Conservation (phyloP, 2,888 invertebrate genomes). For the Ectemnius continuus region DNA sequence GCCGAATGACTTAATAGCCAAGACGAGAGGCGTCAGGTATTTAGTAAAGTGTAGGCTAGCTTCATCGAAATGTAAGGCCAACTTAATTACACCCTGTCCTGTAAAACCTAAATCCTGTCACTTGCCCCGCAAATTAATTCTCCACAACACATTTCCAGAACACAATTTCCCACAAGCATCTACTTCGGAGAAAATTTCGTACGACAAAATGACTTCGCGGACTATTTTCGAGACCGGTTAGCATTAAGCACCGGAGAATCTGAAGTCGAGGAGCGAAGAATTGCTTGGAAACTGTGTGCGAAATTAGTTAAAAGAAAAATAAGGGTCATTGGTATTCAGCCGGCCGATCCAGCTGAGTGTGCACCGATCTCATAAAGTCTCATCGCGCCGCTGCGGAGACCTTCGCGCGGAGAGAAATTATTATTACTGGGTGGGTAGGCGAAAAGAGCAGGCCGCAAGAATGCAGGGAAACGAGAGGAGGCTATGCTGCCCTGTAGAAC, state of each 20-base stretch:
- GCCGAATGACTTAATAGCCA: constrained; percentile 8
- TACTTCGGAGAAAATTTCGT: no score
- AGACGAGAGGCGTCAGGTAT: no score
- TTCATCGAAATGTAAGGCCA: no score
- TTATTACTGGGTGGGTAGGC: constrained; percentile 46
- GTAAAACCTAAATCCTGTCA: no score
- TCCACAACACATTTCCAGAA: no score
- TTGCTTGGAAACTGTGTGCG: neutral
- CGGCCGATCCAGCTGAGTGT: constrained; percentile 17
- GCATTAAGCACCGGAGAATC: neutral
- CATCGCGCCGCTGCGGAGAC: constrained; percentile 8
- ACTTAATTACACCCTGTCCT: no score
- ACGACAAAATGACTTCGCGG: no score
- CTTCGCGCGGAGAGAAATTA: constrained; percentile 40
- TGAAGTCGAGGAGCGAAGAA: constrained; percentile 9
- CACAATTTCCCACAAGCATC: no score
- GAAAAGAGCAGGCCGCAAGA: constrained; percentile 42
- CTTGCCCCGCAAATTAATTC: no score
- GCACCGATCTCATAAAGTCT: constrained; percentile 45
- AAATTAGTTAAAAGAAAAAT: neutral
- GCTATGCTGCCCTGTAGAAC: constrained; percentile 45
- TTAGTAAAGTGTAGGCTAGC: no score
- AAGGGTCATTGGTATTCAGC: constrained; percentile 18
- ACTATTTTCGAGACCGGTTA: no score
- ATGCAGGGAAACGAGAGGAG: constrained; percentile 38